Conservation (phyloP, 2,797 vertebrate genomes). For the Triplophysa yarkandensis region DNA sequence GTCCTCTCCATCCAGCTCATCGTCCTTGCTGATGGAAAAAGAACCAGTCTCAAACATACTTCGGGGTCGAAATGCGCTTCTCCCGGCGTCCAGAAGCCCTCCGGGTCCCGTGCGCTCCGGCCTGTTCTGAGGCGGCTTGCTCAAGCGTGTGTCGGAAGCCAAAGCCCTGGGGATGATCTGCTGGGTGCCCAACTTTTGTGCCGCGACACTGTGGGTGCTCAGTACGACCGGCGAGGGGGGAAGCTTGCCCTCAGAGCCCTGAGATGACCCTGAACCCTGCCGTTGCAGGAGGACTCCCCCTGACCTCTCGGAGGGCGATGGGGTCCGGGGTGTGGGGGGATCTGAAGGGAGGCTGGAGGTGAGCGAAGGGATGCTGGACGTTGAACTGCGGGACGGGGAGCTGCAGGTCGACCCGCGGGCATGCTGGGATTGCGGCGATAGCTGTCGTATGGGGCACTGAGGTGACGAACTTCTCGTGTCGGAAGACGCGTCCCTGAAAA, state of each 20-base stretch:
- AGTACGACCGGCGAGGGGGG: conserved; percentile 74
- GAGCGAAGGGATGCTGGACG: conserved; percentile 46
- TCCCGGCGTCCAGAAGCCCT: conserved; percentile 67
- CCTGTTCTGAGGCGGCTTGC: conserved; percentile 57
- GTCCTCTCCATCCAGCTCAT: conserved; percentile 69
- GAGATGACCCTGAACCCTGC: conserved; percentile 61
- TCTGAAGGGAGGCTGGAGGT: conserved; percentile 63
- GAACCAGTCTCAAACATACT: conserved; percentile 86
- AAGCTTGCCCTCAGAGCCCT: conserved; percentile 75
- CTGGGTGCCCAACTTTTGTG: conserved; percentile 87
- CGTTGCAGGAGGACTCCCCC: conserved; percentile 45
- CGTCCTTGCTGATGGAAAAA: conserved; percentile 66
- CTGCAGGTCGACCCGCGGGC: conserved; percentile 60
- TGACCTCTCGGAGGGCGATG: conserved; percentile 64
- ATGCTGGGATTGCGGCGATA: conserved; percentile 57
- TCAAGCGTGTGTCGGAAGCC: conserved; percentile 75
- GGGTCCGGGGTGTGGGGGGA: conserved; percentile 71
- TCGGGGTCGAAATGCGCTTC: conserved; percentile 74
- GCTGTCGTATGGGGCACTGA: conserved; percentile 50
- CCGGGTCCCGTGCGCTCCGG: conserved; percentile 57
- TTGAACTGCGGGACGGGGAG: conserved; percentile 44
- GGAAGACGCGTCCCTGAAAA: conserved; percentile 54
- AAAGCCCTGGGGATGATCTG: conserved; percentile 91
- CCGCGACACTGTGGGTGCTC: conserved; percentile 86
- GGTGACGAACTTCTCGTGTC: conserved; percentile 36